Base-by-base conservation (phyloP, 1,140 invertebrate genomes). In the Yoshiicerus persimilis region DNA sequence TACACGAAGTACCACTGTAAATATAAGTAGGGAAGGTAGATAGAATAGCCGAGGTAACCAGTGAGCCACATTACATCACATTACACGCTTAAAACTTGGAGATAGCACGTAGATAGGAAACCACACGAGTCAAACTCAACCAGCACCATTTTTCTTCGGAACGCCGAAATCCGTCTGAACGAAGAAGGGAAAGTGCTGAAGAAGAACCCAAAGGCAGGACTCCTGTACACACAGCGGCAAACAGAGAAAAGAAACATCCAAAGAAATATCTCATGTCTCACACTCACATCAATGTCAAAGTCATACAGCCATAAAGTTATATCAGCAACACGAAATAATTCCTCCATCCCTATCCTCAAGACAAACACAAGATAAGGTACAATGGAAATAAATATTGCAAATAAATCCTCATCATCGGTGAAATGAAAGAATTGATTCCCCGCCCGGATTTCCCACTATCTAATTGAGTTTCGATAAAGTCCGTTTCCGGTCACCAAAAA, bases 71-170 rank as follows among this genome's bases (percentile, higher is more conserved):
- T 70, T 70, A 70, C 66, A 70, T 30, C 25, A 70, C 25, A 27
- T 30, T 32, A 70, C 66, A 70, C 66, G 47, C 47, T 56, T 56
- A 56, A 47, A 70, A 70, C 66, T 70, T 32, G 66, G n/a, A 70
- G 30, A 80, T 80, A 70, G 64, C 23, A 30, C 64, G 27, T 10
- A 70, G 23, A 80, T 34, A 80, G 75, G 32, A 80, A 80, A 80
- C 66, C 66, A 70, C 66, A 70, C 25, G 66, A 70, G 66, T 32
- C 66, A 70, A 25, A 30, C 27, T 80, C 8, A 80, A 80, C 32
- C 32, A 34, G 75, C 34, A 34, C 56, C 85, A 86, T 86, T 86
- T 86, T 86, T 86, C 85, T 86, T 86, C 85, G 13, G 34, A 86
- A 86, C 41, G 34, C 85, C 62, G 41, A 86, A 86, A 86, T 86